Conservation (phyloP, 1,140 invertebrate genomes). For the Helicoverpa armigera region DNA sequence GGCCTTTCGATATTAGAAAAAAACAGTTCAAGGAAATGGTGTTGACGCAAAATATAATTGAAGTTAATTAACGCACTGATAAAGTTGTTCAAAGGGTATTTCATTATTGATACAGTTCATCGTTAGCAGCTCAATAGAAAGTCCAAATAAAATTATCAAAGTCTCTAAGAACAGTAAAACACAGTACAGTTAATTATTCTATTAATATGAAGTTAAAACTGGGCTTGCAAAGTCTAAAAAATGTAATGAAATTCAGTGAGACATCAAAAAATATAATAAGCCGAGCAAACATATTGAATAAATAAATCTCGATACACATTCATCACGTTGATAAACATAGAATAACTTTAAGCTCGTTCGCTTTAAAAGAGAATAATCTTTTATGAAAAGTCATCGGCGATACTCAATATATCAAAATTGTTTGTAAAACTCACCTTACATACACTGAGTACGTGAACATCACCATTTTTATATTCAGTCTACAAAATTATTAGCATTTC, state of each 20-base stretch:
- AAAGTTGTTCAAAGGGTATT: too few species aligned
- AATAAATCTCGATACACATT: background rate
- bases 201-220: too few species aligned
- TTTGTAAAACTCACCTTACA: slow-evolving; percentile 27
- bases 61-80: too few species aligned
- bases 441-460: background rate
- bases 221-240: background rate
- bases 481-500: background rate
- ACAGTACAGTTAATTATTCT: too few species aligned
- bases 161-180: too few species aligned
- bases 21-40: too few species aligned
- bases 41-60: too few species aligned
- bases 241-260: background rate
- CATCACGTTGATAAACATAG: background rate
- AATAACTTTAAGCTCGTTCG: slow-evolving; percentile 5
- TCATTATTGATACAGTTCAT: too few species aligned
- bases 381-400: background rate
- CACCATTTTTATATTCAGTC: slow-evolving; percentile 2
- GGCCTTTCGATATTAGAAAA: too few species aligned
- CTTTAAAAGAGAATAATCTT: slow-evolving; percentile 3
- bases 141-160: too few species aligned
- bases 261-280: background rate
- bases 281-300: background rate
- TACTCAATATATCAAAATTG: background rate
- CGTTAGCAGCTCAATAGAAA: too few species aligned